These are phyloP conservation scores for Melitaea cinxia DNA, from an alignment of 1,140 invertebrate species.

Conservation along the genomic window DNA sequence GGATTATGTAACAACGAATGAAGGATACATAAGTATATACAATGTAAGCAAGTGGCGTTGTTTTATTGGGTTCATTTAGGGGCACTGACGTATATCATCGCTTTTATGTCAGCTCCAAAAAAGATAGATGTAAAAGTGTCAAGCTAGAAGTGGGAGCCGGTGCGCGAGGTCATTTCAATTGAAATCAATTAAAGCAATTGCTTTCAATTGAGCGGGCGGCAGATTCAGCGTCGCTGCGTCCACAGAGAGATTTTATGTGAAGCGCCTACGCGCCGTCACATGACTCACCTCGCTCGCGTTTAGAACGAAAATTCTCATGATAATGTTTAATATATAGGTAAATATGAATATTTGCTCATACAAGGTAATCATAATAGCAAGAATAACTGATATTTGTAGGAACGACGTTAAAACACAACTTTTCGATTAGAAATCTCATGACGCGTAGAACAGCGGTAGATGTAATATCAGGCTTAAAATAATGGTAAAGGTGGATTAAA, in stretches of 20 bases:
- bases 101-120: slow-evolving; percentile 78
- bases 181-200: slow-evolving; percentile 80
- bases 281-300: slow-evolving; percentile 53
- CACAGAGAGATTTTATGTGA: slow-evolving; percentile 78
- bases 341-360: neutral
- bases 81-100: slow-evolving; percentile 66
- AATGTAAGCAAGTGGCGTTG: slow-evolving; percentile 22
- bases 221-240: slow-evolving; percentile 73
- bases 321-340: neutral
- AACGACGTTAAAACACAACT: too few relatives aligned
- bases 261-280: slow-evolving; percentile 74
- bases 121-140: slow-evolving; percentile 80
- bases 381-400: too few relatives aligned
- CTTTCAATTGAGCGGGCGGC: slow-evolving; percentile 75
- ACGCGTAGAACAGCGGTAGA: too few relatives aligned
- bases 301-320: neutral
- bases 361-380: too few relatives aligned
- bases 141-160: slow-evolving; percentile 76
- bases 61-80: slow-evolving; percentile 44
- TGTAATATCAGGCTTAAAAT: too few relatives aligned
- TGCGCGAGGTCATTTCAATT: slow-evolving; percentile 80
- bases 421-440: too few relatives aligned
- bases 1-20: slow-evolving; percentile 22
- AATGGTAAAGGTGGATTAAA: too few relatives aligned
- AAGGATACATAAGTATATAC: neutral